These are phyloP conservation scores for Macrocentrus cingulum DNA, from an alignment of 1,140 invertebrate species.

Conservation along the genomic window DNA sequence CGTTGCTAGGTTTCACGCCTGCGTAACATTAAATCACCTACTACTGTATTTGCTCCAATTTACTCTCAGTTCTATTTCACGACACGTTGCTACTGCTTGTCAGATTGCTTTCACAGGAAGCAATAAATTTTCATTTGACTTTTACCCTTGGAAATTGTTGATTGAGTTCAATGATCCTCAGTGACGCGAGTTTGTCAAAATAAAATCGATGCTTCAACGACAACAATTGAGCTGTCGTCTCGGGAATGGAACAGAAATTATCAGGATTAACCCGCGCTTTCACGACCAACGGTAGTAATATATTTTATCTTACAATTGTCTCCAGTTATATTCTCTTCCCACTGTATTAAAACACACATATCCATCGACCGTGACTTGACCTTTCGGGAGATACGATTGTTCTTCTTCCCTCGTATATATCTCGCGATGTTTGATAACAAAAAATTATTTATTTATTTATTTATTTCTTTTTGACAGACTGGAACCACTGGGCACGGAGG, in stretches of 20 bases:
- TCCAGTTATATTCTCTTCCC: too few species aligned
- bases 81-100: background rate
- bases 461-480: constrained; percentile 33
- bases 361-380: background rate
- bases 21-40: background rate
- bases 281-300: constrained; percentile 29
- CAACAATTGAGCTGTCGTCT: constrained; percentile 30
- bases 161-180: constrained; percentile 8
- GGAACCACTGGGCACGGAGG: constrained; percentile 41
- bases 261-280: constrained; percentile 26
- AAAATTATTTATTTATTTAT: constrained; percentile 1
- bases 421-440: too few species aligned
- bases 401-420: background rate
- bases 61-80: background rate
- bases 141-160: background rate
- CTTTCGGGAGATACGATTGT: background rate
- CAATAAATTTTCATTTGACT: too few species aligned
- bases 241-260: constrained; percentile 26
- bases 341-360: too few species aligned
- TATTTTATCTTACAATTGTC: too few species aligned
- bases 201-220: constrained; percentile 31
- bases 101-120: background rate
- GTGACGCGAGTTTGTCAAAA: constrained; percentile 1
- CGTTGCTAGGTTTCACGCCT: background rate
- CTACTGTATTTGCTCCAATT: background rate